phyloP scores from a whole-genome alignment of 1,140 invertebrate genomes.

The Heliconius eleuchia region DNA sequence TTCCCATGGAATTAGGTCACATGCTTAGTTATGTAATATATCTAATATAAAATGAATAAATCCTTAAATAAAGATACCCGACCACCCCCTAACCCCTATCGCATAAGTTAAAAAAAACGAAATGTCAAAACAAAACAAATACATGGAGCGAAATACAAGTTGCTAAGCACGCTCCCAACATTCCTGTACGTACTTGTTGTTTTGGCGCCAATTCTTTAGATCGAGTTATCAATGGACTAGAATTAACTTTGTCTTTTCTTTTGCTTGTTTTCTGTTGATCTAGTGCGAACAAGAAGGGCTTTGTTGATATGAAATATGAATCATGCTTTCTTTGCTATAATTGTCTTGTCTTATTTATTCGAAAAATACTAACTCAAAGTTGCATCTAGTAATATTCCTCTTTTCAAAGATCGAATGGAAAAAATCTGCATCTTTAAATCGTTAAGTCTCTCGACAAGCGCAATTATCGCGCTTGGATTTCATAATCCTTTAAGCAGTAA shows the following conservation, averaged over 20 bases:
- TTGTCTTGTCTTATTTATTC: background rate
- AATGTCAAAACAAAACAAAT: conserved; percentile 11
- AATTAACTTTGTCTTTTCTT: background rate
- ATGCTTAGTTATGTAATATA: background rate
- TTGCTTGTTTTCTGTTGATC: background rate
- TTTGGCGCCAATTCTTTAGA: conserved; percentile 23
- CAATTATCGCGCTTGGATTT: conserved; percentile 5
- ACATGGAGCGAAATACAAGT: background rate
- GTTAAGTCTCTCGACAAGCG: conserved; percentile 1
- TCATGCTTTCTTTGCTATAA: background rate
- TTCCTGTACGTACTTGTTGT: conserved; percentile 15
- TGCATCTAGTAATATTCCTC: background rate
- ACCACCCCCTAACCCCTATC: background rate
- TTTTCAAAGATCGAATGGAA: background rate
- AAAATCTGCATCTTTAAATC: background rate
- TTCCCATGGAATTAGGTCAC: background rate
- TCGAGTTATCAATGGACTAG: conserved; percentile 15
- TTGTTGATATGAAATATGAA: background rate
- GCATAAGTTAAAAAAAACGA: background rate
- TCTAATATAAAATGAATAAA: background rate
- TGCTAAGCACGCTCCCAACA: conserved; percentile 7
- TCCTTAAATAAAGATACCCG: background rate
- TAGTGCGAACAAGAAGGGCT: background rate
- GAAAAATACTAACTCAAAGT: background rate
- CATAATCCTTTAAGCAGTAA: conserved; percentile 45